Conservation (phyloP, 2,888 invertebrate genomes). For the Mylabris sibirica region DNA sequence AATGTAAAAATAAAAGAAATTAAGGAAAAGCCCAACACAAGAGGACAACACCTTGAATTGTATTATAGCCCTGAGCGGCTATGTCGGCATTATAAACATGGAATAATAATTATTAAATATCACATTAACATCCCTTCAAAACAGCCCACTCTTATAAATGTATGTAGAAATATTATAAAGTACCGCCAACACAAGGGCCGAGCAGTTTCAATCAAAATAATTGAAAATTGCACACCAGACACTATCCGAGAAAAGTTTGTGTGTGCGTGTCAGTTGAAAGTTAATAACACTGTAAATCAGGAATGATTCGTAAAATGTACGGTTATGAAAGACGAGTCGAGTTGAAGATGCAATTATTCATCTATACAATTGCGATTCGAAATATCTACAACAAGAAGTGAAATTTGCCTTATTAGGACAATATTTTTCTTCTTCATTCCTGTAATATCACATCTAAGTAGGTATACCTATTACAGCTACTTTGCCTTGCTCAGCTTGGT, state of each 20-base stretch:
- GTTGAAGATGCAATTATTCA: no score
- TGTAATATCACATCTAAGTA: no score
- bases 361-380: no score
- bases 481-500: no score
- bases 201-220: conserved; percentile 2
- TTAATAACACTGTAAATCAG: neutral
- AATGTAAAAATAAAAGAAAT: neutral
- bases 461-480: no score
- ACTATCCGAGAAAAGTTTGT: neutral
- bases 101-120: conserved; percentile 31
- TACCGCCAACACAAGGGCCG: conserved; percentile 4
- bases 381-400: no score
- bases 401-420: no score
- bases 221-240: neutral
- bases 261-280: neutral
- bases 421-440: no score
- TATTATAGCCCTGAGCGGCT: conserved; percentile 30
- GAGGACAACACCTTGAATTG: conserved; percentile 6
- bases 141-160: conserved; percentile 22
- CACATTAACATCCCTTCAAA: conserved; percentile 32
- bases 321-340: no score
- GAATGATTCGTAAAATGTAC: neutral
- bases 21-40: neutral
- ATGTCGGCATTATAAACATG: conserved; percentile 39
- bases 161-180: neutral